Percentiles rank a stretch among this genome's conserved stretches.
Evolutionary conservation across 2,797 vertebrate genomes (phyloP).

Genomic region (Karalla daura): DNA sequence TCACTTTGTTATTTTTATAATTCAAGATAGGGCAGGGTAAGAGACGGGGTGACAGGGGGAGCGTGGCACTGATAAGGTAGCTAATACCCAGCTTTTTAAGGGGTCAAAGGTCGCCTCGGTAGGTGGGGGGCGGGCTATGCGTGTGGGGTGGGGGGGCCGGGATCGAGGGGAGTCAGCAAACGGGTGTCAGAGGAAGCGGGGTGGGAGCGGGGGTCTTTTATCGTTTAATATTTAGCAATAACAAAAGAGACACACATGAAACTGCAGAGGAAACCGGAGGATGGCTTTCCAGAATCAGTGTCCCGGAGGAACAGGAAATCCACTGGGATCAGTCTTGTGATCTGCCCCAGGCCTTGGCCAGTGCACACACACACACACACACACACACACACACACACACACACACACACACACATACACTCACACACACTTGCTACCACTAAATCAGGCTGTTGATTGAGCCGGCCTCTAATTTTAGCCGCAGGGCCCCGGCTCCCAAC

Average conservation of each 20-base stretch:
- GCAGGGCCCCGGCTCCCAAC: constrained; percentile 47
- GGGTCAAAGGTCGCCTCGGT: constrained; percentile 68
- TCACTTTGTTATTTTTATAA: constrained; percentile 77
- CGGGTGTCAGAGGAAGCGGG: not conserved
- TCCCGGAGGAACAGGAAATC: constrained; percentile 75
- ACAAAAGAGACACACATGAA: constrained; percentile 7
- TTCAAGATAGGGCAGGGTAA: constrained; percentile 46
- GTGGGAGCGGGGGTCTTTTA: not conserved
- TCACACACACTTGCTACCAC: constrained; percentile 56
- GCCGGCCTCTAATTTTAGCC: constrained; percentile 84
- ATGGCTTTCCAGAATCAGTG: constrained; percentile 49
- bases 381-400: constrained; percentile 34
- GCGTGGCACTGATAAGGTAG: constrained; percentile 80
- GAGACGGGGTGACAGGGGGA: constrained; percentile 72
- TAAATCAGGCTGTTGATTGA: constrained; percentile 85
- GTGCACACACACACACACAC: constrained; percentile 32
- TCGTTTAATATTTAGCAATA: constrained; percentile 21
- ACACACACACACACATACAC: constrained; percentile 40
- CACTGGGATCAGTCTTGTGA: constrained; percentile 73
- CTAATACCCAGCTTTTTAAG: constrained; percentile 71
- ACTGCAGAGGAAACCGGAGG: constrained; percentile 13
- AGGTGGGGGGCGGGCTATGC: constrained; percentile 20
- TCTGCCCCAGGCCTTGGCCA: constrained; percentile 65
- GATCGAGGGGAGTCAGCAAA: not conserved
- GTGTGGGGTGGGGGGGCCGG: not conserved